phyloP scores from a whole-genome alignment of 2,888 invertebrate species.

The Lucinisca nassula region DNA sequence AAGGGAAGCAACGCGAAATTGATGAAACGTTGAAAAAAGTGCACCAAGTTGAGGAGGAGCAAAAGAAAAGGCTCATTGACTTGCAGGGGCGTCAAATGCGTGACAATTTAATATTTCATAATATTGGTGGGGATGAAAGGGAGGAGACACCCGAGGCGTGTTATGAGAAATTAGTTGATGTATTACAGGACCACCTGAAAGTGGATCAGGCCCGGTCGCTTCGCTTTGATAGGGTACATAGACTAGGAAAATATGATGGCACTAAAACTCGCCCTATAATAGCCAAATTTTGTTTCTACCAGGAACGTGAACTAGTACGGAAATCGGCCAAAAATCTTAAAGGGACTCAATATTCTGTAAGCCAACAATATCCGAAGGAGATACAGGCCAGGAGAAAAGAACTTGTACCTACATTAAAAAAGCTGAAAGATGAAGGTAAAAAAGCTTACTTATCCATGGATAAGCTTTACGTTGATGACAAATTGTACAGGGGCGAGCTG shows the following conservation, averaged over 20 bases:
- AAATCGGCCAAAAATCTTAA: background rate
- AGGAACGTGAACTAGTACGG: background rate
- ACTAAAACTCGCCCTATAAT: background rate
- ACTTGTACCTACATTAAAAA: slow-evolving; percentile 2
- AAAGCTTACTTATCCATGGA: background rate
- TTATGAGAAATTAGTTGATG: background rate
- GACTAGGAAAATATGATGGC: background rate
- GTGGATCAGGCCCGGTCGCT: background rate
- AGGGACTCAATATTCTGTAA: background rate
- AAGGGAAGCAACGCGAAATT: slow-evolving; percentile 10
- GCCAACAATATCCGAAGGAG: background rate
- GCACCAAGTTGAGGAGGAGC: too few relatives aligned
- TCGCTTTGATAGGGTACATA: background rate
- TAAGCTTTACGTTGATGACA: slow-evolving; percentile 22
- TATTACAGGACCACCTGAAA: background rate
- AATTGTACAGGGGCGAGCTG: too few relatives aligned
- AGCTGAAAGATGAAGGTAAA: background rate
- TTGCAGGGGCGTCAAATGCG: slow-evolving; percentile 11
- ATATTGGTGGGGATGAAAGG: background rate
- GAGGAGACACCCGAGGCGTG: background rate
- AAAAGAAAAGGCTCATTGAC: too few relatives aligned
- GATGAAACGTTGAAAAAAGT: background rate
- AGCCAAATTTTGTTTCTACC: background rate
- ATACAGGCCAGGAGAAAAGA: background rate
- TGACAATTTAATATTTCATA: slow-evolving; percentile 12